A percentile compares a stretch with the other conserved stretches of the same genome.
phyloP scores from a whole-genome alignment of 2,113 vertebrate genomes.

The Plecotus auritus region DNA sequence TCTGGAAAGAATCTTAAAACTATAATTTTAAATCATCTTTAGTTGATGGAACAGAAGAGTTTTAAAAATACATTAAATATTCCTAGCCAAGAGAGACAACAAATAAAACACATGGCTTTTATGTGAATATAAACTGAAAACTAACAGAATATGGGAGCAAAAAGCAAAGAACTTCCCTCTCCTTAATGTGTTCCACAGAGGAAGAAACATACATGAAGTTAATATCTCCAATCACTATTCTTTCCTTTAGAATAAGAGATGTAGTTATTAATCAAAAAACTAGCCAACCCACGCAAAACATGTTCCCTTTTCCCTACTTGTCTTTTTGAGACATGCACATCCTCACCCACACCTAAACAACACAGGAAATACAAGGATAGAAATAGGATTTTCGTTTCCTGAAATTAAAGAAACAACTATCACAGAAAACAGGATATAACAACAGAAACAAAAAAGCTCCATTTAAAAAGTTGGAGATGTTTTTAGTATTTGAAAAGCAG shows the following conservation, averaged over 20 bases:
- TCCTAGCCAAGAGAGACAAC: conserved; percentile 7
- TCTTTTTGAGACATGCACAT: not conserved
- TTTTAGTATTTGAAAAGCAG: conserved; percentile 6
- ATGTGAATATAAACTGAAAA: not conserved
- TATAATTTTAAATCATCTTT: conserved; percentile 36
- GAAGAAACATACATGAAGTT: not conserved
- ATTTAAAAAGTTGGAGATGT: not conserved
- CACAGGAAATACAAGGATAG: not conserved
- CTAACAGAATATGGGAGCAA: not conserved
- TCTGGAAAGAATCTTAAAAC: conserved; percentile 23
- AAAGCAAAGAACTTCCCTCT: not conserved
- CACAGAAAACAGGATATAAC: not conserved
- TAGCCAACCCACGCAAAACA: not conserved
- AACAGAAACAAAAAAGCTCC: not conserved
- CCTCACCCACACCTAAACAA: not conserved
- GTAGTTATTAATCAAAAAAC: not conserved
- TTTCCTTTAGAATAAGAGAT: not conserved
- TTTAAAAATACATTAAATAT: not conserved
- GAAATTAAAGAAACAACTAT: not conserved
- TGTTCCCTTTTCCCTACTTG: not conserved
- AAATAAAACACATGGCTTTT: not conserved
- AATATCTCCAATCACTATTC: not conserved
- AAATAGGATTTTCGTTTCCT: conserved; percentile 1
- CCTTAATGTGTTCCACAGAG: not conserved
- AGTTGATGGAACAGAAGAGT: not conserved